Percentiles rank a stretch among this genome's conserved stretches.
Evolutionary conservation across 2,888 invertebrate species (phyloP).

Genomic region (Bursaphelenchus okinawaensis): DNA sequence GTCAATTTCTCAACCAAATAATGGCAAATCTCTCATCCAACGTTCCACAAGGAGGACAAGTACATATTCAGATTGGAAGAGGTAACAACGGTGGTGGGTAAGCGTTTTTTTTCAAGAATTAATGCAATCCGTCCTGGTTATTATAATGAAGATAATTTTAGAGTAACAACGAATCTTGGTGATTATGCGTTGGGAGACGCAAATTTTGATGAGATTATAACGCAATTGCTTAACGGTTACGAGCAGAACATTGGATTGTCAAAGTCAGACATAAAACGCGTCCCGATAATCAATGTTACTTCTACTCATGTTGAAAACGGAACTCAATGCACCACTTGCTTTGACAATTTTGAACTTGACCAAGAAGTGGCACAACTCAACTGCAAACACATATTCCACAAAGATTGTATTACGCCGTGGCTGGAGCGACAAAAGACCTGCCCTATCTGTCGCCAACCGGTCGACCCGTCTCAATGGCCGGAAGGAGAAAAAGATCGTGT

Average conservation of each 20-base stretch:
- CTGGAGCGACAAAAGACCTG: constrained; percentile 15
- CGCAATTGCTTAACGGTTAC: constrained; percentile 9
- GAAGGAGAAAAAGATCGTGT: background rate
- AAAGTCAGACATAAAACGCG: constrained; percentile 4
- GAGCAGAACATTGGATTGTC: constrained; percentile 5
- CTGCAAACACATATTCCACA: constrained; percentile 25
- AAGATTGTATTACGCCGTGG: constrained; percentile 26
- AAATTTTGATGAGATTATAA: constrained; percentile 9
- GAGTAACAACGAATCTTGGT: constrained; percentile 3
- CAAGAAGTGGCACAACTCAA: constrained; percentile 22
- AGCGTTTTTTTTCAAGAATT: background rate
- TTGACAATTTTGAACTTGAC: constrained; percentile 22
- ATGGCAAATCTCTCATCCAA: constrained; percentile 6
- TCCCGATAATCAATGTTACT: constrained; percentile 19
- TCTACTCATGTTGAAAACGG: constrained; percentile 23
- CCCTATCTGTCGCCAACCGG: constrained; percentile 22
- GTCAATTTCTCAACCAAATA: constrained; percentile 2
- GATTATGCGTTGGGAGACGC: constrained; percentile 8
- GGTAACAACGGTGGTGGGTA: background rate
- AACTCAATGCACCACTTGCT: constrained; percentile 28
- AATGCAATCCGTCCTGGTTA: too few species aligned
- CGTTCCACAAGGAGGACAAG: background rate
- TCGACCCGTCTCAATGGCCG: constrained; percentile 24
- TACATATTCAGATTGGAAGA: constrained; percentile 1
- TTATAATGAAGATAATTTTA: background rate